A percentile compares a stretch with the other conserved stretches of the same genome.
Evolutionary conservation across 1,140 invertebrate species (phyloP).

Genomic region (Drosophila tani): DNA sequence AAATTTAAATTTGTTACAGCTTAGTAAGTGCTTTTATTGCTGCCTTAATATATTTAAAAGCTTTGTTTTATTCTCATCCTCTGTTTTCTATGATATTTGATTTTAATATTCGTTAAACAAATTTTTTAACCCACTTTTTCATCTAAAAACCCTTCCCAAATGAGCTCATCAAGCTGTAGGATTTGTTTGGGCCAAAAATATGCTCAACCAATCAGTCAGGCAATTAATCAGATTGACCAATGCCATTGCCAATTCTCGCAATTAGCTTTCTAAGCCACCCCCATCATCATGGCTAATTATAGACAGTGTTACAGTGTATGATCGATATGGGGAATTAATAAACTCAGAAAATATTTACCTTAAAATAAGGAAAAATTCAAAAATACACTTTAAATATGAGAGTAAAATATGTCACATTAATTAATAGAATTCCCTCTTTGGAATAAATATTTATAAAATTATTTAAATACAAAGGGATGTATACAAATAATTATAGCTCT

Average conservation of each 20-base stretch:
- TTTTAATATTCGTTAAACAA: neutral
- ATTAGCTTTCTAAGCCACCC: slow-evolving; percentile 20
- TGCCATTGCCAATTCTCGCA: slow-evolving; percentile 31
- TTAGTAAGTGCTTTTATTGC: neutral
- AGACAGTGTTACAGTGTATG: slow-evolving; percentile 3
- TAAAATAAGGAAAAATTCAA: neutral
- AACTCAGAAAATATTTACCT: too few relatives aligned
- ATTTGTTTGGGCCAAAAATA: neutral
- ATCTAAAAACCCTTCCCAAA: neutral
- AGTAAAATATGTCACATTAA: neutral
- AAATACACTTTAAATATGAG: neutral
- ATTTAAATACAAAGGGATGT: too few relatives aligned
- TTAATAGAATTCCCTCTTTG: too few relatives aligned
- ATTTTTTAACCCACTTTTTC: neutral
- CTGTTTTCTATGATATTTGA: neutral
- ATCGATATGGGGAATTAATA: neutral
- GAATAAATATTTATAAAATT: neutral
- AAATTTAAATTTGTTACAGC: too few relatives aligned
- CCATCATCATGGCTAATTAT: slow-evolving; percentile 44
- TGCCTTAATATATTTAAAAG: neutral
- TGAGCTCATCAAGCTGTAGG: slow-evolving; percentile 2
- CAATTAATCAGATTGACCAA: slow-evolving; percentile 27
- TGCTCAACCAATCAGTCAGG: slow-evolving; percentile 5
- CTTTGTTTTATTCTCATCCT: neutral
- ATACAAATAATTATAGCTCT: neutral